Percentiles rank a stretch among this genome's conserved stretches.
phyloP scores from a whole-genome alignment of 2,797 vertebrate genomes.

The Chromobotia macracanthus region DNA sequence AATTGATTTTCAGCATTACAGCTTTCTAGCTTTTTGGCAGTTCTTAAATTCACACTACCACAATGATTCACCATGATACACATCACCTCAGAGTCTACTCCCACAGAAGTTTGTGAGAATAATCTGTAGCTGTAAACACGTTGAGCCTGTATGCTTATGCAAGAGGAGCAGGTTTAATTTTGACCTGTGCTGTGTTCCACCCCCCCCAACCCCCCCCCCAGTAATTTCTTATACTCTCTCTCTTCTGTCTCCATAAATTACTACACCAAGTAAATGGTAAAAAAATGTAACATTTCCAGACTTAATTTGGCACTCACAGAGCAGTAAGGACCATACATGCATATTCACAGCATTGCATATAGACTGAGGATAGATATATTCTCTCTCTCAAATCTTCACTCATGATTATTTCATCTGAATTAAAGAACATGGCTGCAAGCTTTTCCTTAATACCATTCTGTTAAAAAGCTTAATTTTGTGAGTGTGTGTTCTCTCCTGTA shows the following conservation, averaged over 20 bases:
- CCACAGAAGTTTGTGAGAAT: not conserved
- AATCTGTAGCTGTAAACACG: not conserved
- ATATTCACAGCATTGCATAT: too few species aligned
- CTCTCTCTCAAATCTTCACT: too few species aligned
- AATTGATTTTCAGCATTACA: not conserved
- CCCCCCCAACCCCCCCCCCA: not conserved
- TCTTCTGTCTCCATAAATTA: too few species aligned
- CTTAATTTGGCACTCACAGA: too few species aligned
- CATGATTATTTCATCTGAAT: too few species aligned
- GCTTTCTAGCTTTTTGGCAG: not conserved
- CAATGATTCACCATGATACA: not conserved
- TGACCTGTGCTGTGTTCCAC: not conserved
- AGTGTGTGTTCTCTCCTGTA: constrained; percentile 7
- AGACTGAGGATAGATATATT: too few species aligned
- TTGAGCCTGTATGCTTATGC: not conserved
- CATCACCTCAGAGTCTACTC: not conserved
- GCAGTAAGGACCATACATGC: too few species aligned
- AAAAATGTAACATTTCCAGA: too few species aligned
- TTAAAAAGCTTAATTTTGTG: constrained; percentile 21
- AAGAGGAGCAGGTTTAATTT: not conserved
- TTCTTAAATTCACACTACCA: not conserved
- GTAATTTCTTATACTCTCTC: too few species aligned
- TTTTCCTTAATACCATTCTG: constrained; percentile 18
- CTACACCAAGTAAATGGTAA: too few species aligned
- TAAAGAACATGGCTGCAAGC: not conserved